Evolutionary conservation across 2,797 vertebrate genomes (phyloP), one percentile per base, ranked within the genome.

Genomic region (Xenopus petersii): DNA sequence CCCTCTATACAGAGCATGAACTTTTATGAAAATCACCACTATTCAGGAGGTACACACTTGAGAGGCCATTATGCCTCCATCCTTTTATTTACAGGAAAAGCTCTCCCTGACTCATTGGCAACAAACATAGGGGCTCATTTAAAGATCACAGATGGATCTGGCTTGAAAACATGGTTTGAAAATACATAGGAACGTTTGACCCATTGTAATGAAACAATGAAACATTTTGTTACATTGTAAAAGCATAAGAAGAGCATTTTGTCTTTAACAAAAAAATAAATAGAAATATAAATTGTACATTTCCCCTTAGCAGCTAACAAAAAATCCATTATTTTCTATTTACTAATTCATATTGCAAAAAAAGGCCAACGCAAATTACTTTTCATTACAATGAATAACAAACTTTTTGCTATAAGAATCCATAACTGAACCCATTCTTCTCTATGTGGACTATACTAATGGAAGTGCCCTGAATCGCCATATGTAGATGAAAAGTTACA

Each of bases 51-150:
- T 36, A 47, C 42, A 30, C 68, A 60, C 56, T 42, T 42, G 68
- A 60, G 56, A 60, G 56, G 59, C 58, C 56, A 70, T 60, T 70
- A 59, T 59, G 30, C 55, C 56, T 33, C 12, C 54, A 56, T 56
- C 36, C 15, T 7, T 64, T 16, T 13, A 47, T 47, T 64, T 33
- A 46, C 36, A 24, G 56, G 55, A 70, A 60, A 70, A 64, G 36
- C 62, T 64, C 15, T 64, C 16, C 10, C 33, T 17, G 33, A 64
- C 10, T 59, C n/a, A 70, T 60, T 70, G 56, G 55, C 58, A 70
- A 70, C 55, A 58, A 70, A 26, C 17, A 60, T 21, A 58, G 47
- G 67, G 68, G 68, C 65, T 36, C 51, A 69, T 58, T 69, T 69
- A 69, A 58, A 59, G 33, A 69, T 36, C 67, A 21, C 67, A 59